These are phyloP conservation scores for Drosophila neutralis DNA, from an alignment of 2,888 invertebrate species.

Conservation along the genomic window DNA sequence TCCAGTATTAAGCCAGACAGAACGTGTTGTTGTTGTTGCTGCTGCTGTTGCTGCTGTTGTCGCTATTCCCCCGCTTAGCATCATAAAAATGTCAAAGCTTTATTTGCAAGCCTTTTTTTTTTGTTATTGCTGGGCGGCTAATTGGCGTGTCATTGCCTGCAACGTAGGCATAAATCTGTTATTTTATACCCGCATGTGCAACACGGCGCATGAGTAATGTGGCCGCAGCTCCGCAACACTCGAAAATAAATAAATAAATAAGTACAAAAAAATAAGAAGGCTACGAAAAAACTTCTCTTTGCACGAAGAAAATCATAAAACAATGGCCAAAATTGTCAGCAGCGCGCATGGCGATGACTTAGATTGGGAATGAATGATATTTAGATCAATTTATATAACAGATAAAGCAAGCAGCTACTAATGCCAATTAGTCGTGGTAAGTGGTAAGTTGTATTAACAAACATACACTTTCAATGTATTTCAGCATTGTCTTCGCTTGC, in stretches of 20 bases:
- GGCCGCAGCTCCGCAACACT: constrained; percentile 44
- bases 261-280: neutral
- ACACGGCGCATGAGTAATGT: constrained; percentile 76
- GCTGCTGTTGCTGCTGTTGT: constrained; percentile 34
- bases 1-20: constrained; percentile 35
- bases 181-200: constrained; percentile 75
- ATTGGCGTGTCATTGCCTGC: constrained; percentile 79
- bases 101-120: constrained; percentile 68
- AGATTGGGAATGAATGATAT: neutral
- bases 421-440: neutral
- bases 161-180: constrained; percentile 78
- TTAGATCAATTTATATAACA: neutral
- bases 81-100: constrained; percentile 80
- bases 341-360: too few relatives aligned
- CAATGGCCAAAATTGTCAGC: neutral
- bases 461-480: neutral
- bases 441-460: neutral
- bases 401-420: neutral
- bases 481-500: neutral
- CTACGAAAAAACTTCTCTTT: constrained; percentile 14
- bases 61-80: constrained; percentile 66
- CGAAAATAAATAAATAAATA: neutral
- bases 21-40: constrained; percentile 17
- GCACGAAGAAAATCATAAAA: constrained; percentile 36
- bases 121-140: constrained; percentile 65